Conservation (phyloP, 1,140 invertebrate genomes). For the Ostrea edulis region DNA sequence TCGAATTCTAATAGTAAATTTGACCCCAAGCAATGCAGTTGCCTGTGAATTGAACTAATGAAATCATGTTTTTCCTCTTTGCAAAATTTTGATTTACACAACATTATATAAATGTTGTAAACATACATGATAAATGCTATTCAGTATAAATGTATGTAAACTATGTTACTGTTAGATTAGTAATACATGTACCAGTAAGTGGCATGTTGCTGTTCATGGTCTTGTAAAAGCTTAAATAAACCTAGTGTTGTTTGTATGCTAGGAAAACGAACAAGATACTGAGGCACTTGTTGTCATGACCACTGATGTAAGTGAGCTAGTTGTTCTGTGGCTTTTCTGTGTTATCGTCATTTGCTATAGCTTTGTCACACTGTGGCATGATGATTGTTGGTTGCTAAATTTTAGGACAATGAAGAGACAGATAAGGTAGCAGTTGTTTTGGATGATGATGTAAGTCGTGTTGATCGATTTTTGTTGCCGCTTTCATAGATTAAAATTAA, state of each 20-base stretch:
- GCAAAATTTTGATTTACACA: neutral
- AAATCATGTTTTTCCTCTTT: neutral
- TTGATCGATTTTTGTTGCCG: neutral
- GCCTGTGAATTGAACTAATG: no score
- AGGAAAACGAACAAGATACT: neutral
- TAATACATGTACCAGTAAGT: neutral
- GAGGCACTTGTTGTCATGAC: neutral
- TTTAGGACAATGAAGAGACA: neutral
- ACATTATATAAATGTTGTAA: neutral
- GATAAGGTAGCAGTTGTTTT: neutral
- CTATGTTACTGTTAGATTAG: neutral
- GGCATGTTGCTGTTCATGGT: neutral
- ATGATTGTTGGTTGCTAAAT: neutral
- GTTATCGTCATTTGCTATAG: neutral
- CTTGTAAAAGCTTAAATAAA: neutral
- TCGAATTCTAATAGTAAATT: no score
- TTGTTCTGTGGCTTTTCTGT: neutral
- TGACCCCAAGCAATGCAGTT: no score
- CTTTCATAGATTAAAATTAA: neutral
- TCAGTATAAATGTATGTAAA: neutral
- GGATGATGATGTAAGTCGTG: neutral
- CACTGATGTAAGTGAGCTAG: slow-evolving; percentile 5
- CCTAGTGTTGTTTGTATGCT: neutral
- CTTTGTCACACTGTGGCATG: neutral
- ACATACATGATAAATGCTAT: neutral